These are phyloP conservation scores for Ceratoteleas bidentatus DNA, from an alignment of 1,140 invertebrate genomes.

Conservation along the genomic window DNA sequence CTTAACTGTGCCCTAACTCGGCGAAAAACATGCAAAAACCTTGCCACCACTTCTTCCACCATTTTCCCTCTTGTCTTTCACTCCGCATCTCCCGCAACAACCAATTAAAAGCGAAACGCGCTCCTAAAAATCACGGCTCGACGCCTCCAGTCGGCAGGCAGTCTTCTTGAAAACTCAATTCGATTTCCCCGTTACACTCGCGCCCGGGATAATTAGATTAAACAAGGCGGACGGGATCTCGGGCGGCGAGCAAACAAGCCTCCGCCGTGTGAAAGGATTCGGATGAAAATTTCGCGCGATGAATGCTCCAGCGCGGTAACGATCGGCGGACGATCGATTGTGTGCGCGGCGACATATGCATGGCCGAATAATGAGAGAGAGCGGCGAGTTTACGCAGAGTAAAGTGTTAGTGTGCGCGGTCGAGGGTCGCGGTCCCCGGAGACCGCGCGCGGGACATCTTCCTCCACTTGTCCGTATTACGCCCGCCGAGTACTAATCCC, in stretches of 20 bases:
- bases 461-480: conserved; percentile 81
- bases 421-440: conserved; percentile 70
- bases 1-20: no score
- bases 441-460: conserved; percentile 77
- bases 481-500: conserved; percentile 79
- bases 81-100: conserved; percentile 18
- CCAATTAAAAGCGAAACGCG: conserved; percentile 30
- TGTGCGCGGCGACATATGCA: conserved; percentile 55
- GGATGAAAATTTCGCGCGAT: conserved; percentile 20
- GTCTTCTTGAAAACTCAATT: conserved; percentile 41
- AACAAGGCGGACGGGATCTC: conserved; percentile 35
- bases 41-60: background rate
- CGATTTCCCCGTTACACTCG: conserved; percentile 17
- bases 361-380: conserved; percentile 50
- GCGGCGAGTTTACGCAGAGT: conserved; percentile 70
- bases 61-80: background rate
- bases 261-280: conserved; percentile 40
- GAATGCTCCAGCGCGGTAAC: conserved; percentile 36
- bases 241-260: conserved; percentile 26
- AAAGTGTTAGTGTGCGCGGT: conserved; percentile 69
- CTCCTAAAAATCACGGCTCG: conserved; percentile 28
- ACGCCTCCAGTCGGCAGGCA: conserved; percentile 5
- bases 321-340: conserved; percentile 44
- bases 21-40: background rate
- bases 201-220: conserved; percentile 45